Evolutionary conservation across 92 coral and sea anemone genomes (phyloP).

Genomic region (Micromussa lordhowensis): DNA sequence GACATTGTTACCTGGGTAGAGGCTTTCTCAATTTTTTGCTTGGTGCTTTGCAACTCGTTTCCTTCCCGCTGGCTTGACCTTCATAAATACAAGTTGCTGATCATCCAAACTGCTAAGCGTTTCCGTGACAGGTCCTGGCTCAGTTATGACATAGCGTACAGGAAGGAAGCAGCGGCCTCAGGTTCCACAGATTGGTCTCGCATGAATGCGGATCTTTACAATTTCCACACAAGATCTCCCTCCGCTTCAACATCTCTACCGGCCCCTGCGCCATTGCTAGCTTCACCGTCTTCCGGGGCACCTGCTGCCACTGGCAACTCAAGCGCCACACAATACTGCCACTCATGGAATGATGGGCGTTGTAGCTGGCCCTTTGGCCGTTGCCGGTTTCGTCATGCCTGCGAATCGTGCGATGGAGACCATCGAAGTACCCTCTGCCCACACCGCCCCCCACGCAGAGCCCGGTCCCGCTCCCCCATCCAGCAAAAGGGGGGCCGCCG

Average conservation of each 20-base stretch:
- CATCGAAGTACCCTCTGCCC: not conserved
- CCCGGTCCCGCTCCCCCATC: not conserved
- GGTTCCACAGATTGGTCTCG: slow-evolving; percentile 39
- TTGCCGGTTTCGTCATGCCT: not conserved
- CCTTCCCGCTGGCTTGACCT: slow-evolving; percentile 19
- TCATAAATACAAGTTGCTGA: slow-evolving; percentile 33
- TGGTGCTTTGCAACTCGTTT: not conserved
- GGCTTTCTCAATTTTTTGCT: slow-evolving; percentile 3
- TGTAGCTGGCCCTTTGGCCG: not conserved
- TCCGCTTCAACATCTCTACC: no score
- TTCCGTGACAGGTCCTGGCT: slow-evolving; percentile 40
- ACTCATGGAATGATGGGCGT: not conserved
- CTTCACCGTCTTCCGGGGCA: no score
- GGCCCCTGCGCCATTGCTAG: no score
- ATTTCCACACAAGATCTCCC: no score
- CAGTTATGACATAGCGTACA: slow-evolving; percentile 24
- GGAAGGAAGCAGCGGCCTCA: slow-evolving; percentile 34
- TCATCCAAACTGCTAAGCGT: slow-evolving; percentile 23
- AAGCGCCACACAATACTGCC: not conserved
- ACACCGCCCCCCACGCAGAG: not conserved
- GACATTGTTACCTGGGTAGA: slow-evolving; percentile 3
- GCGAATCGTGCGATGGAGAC: not conserved
- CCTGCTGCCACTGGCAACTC: not conserved
- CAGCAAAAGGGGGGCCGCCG: not conserved
- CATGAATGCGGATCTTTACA: slow-evolving; percentile 4